Conservation (phyloP, 2,888 invertebrate genomes). For the Drosophila fungiperda region DNA sequence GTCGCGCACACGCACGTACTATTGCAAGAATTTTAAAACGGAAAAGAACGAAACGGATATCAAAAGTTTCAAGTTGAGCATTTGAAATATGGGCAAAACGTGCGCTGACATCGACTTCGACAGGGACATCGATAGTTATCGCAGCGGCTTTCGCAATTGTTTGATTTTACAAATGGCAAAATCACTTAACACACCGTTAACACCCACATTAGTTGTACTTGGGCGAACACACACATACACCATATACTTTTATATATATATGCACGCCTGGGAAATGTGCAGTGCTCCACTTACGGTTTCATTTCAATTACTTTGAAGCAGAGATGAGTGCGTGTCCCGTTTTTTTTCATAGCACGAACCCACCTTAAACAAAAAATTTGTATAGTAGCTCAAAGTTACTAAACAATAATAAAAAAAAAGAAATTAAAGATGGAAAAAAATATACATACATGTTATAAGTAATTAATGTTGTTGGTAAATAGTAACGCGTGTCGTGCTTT, state of each 20-base stretch:
- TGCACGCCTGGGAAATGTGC: conserved; percentile 49
- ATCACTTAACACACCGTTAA: conserved; percentile 82
- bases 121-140: conserved; percentile 71
- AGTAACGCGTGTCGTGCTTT: background rate
- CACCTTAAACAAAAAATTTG: background rate
- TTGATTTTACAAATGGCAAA: conserved; percentile 71
- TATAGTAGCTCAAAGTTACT: background rate
- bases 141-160: conserved; percentile 59
- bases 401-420: background rate
- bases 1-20: conserved; percentile 15
- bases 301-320: conserved; percentile 71
- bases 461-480: background rate
- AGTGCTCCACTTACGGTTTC: conserved; percentile 58
- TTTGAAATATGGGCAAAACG: conserved; percentile 81
- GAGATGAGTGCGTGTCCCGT: background rate
- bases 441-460: background rate
- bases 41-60: conserved; percentile 58
- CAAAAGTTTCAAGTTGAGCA: conserved; percentile 49
- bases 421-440: background rate
- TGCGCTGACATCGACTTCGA: conserved; percentile 70
- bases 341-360: background rate
- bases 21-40: conserved; percentile 52
- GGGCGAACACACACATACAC: conserved; percentile 55
- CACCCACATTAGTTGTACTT: conserved; percentile 82
- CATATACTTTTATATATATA: background rate